Conservation (phyloP, 2,797 vertebrate genomes). For the Petrocephalus sullivani region DNA sequence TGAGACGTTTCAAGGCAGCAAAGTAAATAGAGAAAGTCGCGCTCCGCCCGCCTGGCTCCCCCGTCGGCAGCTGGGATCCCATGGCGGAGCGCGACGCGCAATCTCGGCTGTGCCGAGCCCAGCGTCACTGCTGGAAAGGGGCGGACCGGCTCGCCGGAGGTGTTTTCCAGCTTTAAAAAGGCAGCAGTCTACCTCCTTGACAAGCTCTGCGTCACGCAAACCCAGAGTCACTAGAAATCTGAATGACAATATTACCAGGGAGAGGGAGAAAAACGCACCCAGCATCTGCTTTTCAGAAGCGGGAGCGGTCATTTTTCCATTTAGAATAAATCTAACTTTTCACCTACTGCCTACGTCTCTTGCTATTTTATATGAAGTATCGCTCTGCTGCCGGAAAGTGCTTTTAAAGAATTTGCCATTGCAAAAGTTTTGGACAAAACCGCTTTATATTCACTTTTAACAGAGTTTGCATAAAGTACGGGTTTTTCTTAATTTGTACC, state of each 20-base stretch:
- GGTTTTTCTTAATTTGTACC: neutral
- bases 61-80: constrained; percentile 50
- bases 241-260: constrained; percentile 36
- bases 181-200: constrained; percentile 58
- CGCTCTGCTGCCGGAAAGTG: constrained; percentile 23
- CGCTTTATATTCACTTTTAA: neutral
- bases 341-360: neutral
- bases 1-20: constrained; percentile 15
- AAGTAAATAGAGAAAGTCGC: constrained; percentile 12
- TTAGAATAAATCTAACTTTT: constrained; percentile 24
- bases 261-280: constrained; percentile 45
- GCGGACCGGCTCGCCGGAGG: constrained; percentile 64
- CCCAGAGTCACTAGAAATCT: constrained; percentile 62
- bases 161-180: constrained; percentile 97
- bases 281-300: constrained; percentile 24
- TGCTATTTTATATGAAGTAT: constrained; percentile 10
- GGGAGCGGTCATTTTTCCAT: constrained; percentile 9
- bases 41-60: constrained; percentile 22
- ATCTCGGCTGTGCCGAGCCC: neutral
- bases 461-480: neutral
- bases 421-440: constrained; percentile 5
- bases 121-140: constrained; percentile 68
- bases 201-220: constrained; percentile 78
- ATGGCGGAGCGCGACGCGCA: constrained; percentile 30
- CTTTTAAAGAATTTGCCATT: constrained; percentile 2